Evolutionary conservation across 2,113 vertebrate species (phyloP), one percentile per base, ranked within the genome.

Genomic region (Muntiacus reevesi): DNA sequence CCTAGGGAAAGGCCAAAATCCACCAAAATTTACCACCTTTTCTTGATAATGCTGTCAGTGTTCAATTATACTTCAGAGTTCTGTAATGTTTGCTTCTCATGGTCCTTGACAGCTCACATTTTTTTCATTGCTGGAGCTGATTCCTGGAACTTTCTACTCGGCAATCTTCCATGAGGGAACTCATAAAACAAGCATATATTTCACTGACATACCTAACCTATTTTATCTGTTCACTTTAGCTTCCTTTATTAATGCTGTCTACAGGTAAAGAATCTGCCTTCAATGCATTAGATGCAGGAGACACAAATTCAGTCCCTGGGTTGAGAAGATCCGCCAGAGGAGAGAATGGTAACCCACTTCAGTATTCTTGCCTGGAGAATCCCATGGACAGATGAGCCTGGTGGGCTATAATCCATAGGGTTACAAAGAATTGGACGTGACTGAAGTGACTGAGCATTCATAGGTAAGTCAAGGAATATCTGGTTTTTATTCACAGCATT

Each of bases 281-380:
- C 64, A 71, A 6, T 23, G 64, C 64, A 12, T 71, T 71, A 71
- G 64, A 36, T 10, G 12, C 10, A 40, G 19, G n/a, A 71, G 19
- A 40, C 19, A 40, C 10, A 71, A 40, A 36, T 71, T 71, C 10
- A 71, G 67, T 23, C 10, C 5, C 67, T 40, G n/a, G 19, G 19
- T 40, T 0, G 2, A 40, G 67, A 40, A 71, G 19, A 23, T 71
- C 67, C 67, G 5, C 10, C 0, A 0, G 19, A 71, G 19, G 67
- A 71, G 10, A 5, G n/a, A n/a, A 40, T 40, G 19, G 67, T 21
- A 71, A 71, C 10, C n/a, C n/a, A 71, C n/a, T 23, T 19, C n/a
- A 40, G n/a, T 71, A 71, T 23, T 40, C 67, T 40, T 23, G 10
- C 67, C 67, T 71, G n/a, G 10, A 71, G 67, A 71, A 71, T 71